Evolutionary conservation across 1,140 invertebrate genomes (phyloP), one percentile per base, ranked within the genome.

Genomic region (Saccostrea glomerata): DNA sequence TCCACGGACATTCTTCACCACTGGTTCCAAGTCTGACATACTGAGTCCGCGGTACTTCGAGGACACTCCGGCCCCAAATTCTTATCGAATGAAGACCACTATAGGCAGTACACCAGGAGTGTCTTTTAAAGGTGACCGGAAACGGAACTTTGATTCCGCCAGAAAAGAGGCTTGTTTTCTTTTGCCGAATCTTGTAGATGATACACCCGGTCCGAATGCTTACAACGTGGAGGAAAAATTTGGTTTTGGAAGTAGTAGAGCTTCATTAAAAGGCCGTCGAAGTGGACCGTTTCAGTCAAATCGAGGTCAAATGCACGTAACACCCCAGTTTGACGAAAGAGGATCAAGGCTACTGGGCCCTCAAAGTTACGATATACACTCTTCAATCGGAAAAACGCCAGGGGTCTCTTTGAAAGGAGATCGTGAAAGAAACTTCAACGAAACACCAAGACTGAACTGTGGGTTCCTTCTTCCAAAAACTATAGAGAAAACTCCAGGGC

Each of bases 401-500:
- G 83, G 82, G 6, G 83, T 88, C 13, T 87, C 88, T n/a, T 58
- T 89, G 30, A 89, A 89, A 63, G 88, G 88, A 66, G 82, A 87
- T 77, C 58, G 88, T 56, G 60, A 60, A 12, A 54, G 86, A 15
- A 60, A 56, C 23, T 86, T 89, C 30, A 70, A 84, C 25, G 86
- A 84, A 23, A 85, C 77, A 30, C 60, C 82, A 54, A 63, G 84
- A 40, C 88, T 90, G 47, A 92, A 92, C 73, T 89, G 89, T n/a
- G 83, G 90, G n/a, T 92, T 92, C 85, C 77, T 92, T 40, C 73
- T 90, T 56, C 90, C 90, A 60, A 87, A 88, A 58, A 84, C 89
- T 20, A 85, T 87, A 60, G 85, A 89, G 58, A 82, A 86, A 20
- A 92, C 89, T 6, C 91, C 91, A 6, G 90, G 90, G 2, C 91